phyloP scores from a whole-genome alignment of 2,113 vertebrate genomes.

The Pardalotus punctatus region DNA sequence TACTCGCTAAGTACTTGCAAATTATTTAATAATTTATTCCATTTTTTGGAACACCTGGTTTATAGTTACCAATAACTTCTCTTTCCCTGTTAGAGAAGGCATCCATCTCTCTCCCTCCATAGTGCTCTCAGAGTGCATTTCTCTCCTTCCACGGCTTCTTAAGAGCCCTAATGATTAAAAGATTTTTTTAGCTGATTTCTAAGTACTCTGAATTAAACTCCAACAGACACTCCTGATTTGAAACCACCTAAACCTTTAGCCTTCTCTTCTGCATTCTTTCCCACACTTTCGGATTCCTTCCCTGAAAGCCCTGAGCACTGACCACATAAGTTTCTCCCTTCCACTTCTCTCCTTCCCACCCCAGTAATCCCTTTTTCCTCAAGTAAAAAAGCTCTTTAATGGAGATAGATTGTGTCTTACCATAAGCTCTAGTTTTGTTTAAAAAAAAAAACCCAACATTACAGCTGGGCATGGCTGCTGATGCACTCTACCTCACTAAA shows the following conservation, averaged over 20 bases:
- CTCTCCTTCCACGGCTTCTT: neutral
- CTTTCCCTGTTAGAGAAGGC: neutral
- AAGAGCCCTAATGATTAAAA: neutral
- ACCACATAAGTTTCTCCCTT: fast-evolving
- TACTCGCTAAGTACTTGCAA: neutral
- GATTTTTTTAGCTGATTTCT: neutral
- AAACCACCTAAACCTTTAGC: neutral
- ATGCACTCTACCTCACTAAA: neutral
- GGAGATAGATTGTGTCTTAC: neutral
- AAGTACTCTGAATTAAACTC: neutral
- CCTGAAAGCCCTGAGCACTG: neutral
- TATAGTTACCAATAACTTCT: neutral
- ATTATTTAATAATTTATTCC: neutral
- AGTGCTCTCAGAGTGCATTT: neutral
- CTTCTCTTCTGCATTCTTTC: neutral
- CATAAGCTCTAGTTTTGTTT: neutral
- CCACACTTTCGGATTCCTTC: fast-evolving
- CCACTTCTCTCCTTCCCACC: neutral
- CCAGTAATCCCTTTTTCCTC: neutral
- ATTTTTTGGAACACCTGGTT: neutral
- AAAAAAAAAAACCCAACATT: fast-evolving
- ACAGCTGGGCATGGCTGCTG: neutral
- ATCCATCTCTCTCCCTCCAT: neutral
- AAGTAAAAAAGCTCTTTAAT: neutral
- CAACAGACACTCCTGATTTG: neutral